Conservation (phyloP, 2,888 invertebrate genomes). For the Apodemia duryi region DNA sequence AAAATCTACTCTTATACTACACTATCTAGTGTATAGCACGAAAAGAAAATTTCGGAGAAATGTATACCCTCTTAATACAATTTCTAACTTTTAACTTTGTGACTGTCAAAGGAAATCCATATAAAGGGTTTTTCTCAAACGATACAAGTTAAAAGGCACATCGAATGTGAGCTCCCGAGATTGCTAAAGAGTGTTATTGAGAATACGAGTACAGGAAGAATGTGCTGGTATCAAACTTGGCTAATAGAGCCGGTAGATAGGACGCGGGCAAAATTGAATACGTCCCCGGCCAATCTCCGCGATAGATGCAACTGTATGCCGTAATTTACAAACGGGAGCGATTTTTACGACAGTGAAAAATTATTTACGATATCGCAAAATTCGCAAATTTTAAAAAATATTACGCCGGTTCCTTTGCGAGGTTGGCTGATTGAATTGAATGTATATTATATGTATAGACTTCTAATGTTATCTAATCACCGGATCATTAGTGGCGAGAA, state of each 20-base stretch:
- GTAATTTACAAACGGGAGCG: conserved; percentile 25
- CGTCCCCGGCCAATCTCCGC: conserved; percentile 70
- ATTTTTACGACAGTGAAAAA: background rate
- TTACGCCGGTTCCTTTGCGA: too few species aligned
- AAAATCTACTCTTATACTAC: too few species aligned
- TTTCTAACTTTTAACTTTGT: background rate
- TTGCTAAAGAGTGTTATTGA: conserved; percentile 2
- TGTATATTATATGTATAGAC: too few species aligned
- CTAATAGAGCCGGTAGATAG: conserved; percentile 69
- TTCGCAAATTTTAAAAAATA: too few species aligned
- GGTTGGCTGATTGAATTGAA: too few species aligned
- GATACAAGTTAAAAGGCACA: conserved; percentile 7
- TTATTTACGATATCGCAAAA: too few species aligned
- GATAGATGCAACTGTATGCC: conserved; percentile 49
- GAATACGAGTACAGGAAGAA: conserved; percentile 19
- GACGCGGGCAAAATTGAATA: conserved; percentile 73
- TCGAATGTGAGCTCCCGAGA: conserved; percentile 6
- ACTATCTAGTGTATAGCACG: too few species aligned
- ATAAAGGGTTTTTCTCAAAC: background rate
- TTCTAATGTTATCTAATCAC: too few species aligned
- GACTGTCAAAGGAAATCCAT: background rate
- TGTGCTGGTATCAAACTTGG: conserved; percentile 44
- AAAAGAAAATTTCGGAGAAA: background rate
- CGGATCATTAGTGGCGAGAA: too few species aligned
- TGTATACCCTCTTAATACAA: background rate